phyloP scores from a whole-genome alignment of 2,888 invertebrate genomes.

The Tethea ocularis region DNA sequence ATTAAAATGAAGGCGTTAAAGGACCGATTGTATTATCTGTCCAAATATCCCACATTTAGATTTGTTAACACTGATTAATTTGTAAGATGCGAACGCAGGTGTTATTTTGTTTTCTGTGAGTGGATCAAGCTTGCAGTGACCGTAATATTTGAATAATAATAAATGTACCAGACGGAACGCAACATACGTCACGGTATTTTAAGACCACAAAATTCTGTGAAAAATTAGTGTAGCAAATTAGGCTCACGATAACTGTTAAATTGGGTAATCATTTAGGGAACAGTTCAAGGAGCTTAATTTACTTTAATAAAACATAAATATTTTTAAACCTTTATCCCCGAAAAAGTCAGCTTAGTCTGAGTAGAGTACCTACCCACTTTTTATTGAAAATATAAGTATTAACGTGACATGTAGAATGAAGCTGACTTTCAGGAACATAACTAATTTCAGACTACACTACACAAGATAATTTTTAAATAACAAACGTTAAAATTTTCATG shows the following conservation, averaged over 20 bases:
- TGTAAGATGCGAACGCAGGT: constrained; percentile 45
- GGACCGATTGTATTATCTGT: constrained; percentile 67
- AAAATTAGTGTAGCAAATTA: too few species aligned
- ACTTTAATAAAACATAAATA: background rate
- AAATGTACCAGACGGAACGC: background rate
- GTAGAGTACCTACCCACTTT: too few species aligned
- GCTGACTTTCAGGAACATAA: too few species aligned
- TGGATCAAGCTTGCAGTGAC: background rate
- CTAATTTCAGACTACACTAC: too few species aligned
- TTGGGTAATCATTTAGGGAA: background rate
- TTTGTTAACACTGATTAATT: constrained; percentile 53
- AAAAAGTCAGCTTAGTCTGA: background rate
- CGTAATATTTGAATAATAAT: constrained; percentile 1
- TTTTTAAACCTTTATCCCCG: background rate
- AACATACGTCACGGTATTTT: background rate
- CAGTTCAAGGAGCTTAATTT: background rate
- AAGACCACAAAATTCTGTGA: constrained; percentile 10
- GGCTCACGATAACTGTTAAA: too few species aligned
- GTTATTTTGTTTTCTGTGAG: constrained; percentile 25
- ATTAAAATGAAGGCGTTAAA: constrained; percentile 68
- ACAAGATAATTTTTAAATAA: too few species aligned
- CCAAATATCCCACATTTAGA: constrained; percentile 65
- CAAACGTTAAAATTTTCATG: too few species aligned
- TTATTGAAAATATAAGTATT: too few species aligned
- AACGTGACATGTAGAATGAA: too few species aligned